Evolutionary conservation across 2,888 invertebrate genomes (phyloP).

Genomic region (Amphimallon solstitiale): DNA sequence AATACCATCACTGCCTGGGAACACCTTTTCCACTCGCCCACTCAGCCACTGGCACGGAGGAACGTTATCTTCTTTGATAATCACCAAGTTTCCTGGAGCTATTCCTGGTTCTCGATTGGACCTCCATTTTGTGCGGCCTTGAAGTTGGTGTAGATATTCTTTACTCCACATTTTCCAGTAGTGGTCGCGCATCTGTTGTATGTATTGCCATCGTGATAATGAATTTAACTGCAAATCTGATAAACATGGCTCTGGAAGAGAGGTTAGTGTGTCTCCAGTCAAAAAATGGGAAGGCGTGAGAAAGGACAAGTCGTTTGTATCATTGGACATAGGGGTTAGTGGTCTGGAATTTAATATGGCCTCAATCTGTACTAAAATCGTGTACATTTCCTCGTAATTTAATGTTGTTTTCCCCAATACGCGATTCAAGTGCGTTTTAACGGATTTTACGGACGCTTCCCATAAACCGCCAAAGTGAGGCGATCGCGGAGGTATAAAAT

Average conservation of each 20-base stretch:
- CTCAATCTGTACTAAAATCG: background rate
- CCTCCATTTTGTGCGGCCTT: background rate
- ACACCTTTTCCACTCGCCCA: too few species aligned
- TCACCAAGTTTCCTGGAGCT: background rate
- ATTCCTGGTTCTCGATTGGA: background rate
- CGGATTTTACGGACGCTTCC: conserved; percentile 7
- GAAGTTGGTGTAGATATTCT: background rate
- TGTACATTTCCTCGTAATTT: conserved; percentile 1
- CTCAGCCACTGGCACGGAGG: too few species aligned
- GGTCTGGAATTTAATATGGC: background rate
- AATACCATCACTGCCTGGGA: too few species aligned
- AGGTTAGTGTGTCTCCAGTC: background rate
- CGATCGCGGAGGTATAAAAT: conserved; percentile 14
- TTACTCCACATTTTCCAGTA: background rate
- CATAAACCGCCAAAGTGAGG: conserved; percentile 7
- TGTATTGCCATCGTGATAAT: conserved; percentile 1
- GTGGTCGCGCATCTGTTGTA: background rate
- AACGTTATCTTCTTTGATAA: background rate
- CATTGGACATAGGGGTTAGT: too few species aligned
- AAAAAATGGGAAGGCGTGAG: background rate
- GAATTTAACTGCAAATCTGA: background rate
- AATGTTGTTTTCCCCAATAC: background rate
- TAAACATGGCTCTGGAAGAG: background rate
- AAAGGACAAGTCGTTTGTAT: too few species aligned
- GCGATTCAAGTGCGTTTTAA: background rate